Evolutionary conservation across 2,797 vertebrate genomes (phyloP).

Genomic region (Schizopygopsis pylzovi): DNA sequence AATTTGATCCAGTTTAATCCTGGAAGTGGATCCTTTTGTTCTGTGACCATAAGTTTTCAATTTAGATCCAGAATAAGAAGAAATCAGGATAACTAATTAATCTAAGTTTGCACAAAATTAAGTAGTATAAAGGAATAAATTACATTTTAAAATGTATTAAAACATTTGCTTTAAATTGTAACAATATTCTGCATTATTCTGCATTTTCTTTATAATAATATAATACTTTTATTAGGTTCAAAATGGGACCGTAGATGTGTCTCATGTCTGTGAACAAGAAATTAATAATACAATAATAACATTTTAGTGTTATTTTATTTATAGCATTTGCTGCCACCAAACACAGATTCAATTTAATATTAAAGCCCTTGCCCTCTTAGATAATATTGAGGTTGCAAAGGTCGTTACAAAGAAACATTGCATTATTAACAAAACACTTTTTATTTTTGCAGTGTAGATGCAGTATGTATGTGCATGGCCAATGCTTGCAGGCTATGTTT

Average conservation of each 20-base stretch:
- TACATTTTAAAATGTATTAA: background rate
- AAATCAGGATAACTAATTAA: background rate
- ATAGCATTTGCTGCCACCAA: background rate
- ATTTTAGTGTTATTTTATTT: background rate
- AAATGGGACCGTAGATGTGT: background rate
- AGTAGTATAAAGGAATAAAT: background rate
- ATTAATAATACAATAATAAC: background rate
- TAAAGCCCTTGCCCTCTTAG: background rate
- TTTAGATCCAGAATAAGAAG: background rate
- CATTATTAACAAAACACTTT: background rate
- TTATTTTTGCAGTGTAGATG: background rate
- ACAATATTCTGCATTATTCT: background rate
- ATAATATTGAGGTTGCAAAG: background rate
- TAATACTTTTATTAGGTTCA: background rate
- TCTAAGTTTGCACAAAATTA: background rate
- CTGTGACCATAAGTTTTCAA: background rate
- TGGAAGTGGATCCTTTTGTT: background rate
- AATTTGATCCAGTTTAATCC: background rate
- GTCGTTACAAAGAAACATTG: background rate
- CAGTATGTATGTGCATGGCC: background rate
- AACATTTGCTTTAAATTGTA: background rate
- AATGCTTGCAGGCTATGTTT: background rate
- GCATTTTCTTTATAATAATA: background rate
- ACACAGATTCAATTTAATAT: background rate
- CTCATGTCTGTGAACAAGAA: background rate